A percentile compares a stretch with the other conserved stretches of the same genome.
These are phyloP conservation scores for Phylloscopus trochiloides DNA, from an alignment of 2,113 vertebrate species.

Conservation along the genomic window DNA sequence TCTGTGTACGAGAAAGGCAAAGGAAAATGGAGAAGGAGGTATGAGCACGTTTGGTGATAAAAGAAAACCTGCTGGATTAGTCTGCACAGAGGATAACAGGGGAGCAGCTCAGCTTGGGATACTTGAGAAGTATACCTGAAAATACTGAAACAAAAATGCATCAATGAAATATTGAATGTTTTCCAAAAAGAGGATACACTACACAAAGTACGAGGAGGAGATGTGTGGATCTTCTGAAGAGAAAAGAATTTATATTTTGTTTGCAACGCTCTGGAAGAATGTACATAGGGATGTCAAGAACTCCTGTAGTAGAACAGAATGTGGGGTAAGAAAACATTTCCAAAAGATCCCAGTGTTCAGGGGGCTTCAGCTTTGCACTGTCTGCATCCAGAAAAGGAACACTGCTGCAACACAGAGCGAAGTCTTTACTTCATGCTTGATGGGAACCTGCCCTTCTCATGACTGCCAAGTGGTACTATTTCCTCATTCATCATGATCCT, in stretches of 20 bases:
- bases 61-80: not conserved
- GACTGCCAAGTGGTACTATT: not conserved
- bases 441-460: not conserved
- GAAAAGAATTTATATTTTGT: not conserved
- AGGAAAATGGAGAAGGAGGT: constrained; percentile 2
- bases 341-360: not conserved
- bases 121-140: not conserved
- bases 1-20: not conserved
- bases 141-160: not conserved
- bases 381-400: not conserved
- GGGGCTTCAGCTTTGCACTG: constrained; percentile 16
- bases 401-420: not conserved
- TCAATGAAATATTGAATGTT: not conserved
- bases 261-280: constrained; percentile 1
- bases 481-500: not conserved
- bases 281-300: not conserved
- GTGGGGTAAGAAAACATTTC: not conserved
- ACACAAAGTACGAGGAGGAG: not conserved
- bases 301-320: not conserved
- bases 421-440: not conserved
- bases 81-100: not conserved
- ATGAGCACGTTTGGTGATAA: not conserved
- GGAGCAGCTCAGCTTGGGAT: not conserved
- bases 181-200: not conserved
- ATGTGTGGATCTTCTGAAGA: not conserved